Base-by-base conservation (phyloP, 2,113 vertebrate species). In the Arothron firmamentum region DNA sequence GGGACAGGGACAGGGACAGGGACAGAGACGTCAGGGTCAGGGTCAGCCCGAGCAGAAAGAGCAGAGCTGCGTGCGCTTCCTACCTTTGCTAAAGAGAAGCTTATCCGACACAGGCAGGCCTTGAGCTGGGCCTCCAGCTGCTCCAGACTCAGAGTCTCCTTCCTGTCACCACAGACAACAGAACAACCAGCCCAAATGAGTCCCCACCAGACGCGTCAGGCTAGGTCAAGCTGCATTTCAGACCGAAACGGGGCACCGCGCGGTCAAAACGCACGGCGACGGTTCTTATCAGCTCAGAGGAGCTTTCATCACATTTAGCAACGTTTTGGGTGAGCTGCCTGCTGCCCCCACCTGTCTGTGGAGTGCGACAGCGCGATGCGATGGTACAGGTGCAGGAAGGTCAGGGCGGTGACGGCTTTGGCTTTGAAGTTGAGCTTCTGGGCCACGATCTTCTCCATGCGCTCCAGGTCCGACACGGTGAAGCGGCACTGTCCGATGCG, bases 51-150 rank as follows among this genome's bases (percentile, higher is more conserved):
- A 42, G 6, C 13, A 50, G 5, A 5, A 1, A 18, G 4, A 20
- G 12, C 14, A 46, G 18, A 21, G 45, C 14, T 6, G 15, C 8
- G 5, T 3, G 2, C 52, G 18, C 21, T 62, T 66, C 92, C 86
- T 87, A 99, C 97, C 94, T 96, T 99, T 50, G 97, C 96, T 93
- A 94, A 98, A 61, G 97, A 98, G 77, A 98, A 98, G 53, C 91
- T 85, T 6, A 99, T 89, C 52, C 94, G 90, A 81, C 96, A 98
- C 82, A 92, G 92, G 67, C 97, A 99, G 88, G 96, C 96, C 92
- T 97, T 99, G 1, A 99, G 90, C 78, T 99, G 94, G 59, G 94
- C 96, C 90, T 99, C 97, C 72, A 98, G 89, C 86, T 94, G 98
- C 75, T 98, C 96, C 2, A 96, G 92, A 59, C 88, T 97, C 80